A percentile compares a stretch with the other conserved stretches of the same genome.
These are phyloP conservation scores for Saccostrea glomerata DNA, from an alignment of 1,140 invertebrate genomes.

Conservation along the genomic window DNA sequence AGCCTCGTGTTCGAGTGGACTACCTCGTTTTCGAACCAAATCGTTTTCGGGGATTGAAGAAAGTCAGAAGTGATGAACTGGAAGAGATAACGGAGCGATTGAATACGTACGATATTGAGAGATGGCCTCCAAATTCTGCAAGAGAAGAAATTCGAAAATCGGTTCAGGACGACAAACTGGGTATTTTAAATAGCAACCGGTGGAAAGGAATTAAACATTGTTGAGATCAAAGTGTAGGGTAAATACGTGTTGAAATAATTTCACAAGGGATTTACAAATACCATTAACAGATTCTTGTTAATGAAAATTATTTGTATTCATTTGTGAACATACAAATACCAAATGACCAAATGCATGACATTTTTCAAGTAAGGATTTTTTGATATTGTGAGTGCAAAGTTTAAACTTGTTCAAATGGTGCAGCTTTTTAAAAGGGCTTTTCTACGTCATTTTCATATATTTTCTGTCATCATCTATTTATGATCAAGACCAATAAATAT, in stretches of 20 bases:
- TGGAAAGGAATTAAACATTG: slow-evolving; percentile 28
- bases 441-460: not conserved
- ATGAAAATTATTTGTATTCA: not conserved
- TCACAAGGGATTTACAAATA: not conserved
- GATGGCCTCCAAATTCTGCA: slow-evolving; percentile 42
- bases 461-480: too few species aligned
- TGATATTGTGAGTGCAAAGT: not conserved
- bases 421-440: not conserved
- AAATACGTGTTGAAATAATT: not conserved
- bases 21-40: slow-evolving; percentile 33
- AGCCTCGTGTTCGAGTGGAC: slow-evolving; percentile 7
- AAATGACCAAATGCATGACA: not conserved
- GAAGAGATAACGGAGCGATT: slow-evolving; percentile 41
- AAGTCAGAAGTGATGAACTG: not conserved
- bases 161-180: slow-evolving; percentile 1
- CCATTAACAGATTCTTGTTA: not conserved
- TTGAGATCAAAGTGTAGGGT: slow-evolving; percentile 9
- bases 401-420: not conserved
- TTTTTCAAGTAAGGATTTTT: not conserved
- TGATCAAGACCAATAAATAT: too few species aligned
- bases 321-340: not conserved
- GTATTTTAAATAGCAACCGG: slow-evolving; percentile 2
- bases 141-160: not conserved
- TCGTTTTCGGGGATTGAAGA: slow-evolving; percentile 26
- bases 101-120: slow-evolving; percentile 13